These are phyloP conservation scores for Drosophila siamana DNA, from an alignment of 2,888 invertebrate genomes.

Conservation along the genomic window DNA sequence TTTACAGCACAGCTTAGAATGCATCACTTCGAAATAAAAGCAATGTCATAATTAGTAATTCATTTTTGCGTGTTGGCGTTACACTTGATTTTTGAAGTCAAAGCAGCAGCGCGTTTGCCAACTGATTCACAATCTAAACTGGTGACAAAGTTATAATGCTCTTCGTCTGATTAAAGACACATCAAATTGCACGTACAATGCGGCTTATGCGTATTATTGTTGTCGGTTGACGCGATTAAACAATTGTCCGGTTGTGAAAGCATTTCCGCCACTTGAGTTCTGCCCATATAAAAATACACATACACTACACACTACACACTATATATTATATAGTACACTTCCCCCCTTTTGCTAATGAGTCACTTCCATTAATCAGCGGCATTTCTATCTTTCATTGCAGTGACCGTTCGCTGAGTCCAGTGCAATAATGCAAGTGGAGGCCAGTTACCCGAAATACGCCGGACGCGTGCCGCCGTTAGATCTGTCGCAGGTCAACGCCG, in stretches of 20 bases:
- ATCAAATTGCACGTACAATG: constrained; percentile 60
- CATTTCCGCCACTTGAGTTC: constrained; percentile 71
- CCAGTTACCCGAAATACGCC: constrained; percentile 83
- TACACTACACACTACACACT: not conserved
- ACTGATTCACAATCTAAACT: constrained; percentile 5
- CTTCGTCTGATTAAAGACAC: constrained; percentile 38
- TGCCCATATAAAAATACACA: constrained; percentile 31
- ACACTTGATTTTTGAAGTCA: not conserved
- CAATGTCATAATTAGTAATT: not conserved
- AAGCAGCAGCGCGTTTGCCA: too few species aligned
- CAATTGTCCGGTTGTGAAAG: constrained; percentile 77
- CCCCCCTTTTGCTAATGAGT: constrained; percentile 54
- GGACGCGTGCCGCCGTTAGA: constrained; percentile 85
- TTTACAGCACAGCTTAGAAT: not conserved
- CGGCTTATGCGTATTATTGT: constrained; percentile 67
- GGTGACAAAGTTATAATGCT: constrained; percentile 49
- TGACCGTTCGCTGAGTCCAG: constrained; percentile 1
- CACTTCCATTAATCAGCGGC: constrained; percentile 68
- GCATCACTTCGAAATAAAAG: too few species aligned
- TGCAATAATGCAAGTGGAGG: constrained; percentile 84
- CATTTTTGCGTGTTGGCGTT: not conserved
- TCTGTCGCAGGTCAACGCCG: constrained; percentile 82
- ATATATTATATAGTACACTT: not conserved
- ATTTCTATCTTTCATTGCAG: constrained; percentile 55
- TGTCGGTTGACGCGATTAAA: constrained; percentile 73